Evolutionary conservation across 2,113 vertebrate species (phyloP), one percentile per base, ranked within the genome.

Genomic region (Elachura formosa): DNA sequence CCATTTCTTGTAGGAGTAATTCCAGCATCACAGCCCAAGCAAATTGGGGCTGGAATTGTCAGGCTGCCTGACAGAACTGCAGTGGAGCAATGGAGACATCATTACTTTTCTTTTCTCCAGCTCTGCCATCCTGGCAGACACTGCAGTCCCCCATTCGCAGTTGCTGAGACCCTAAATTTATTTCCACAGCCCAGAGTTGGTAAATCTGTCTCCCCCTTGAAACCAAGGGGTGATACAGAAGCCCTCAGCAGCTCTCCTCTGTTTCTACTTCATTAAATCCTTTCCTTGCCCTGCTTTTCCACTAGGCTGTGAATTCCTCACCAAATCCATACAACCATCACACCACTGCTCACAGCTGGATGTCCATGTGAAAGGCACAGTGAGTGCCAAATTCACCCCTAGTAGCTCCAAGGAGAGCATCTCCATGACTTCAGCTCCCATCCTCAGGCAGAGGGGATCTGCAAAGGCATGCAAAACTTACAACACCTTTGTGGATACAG

Each of bases 1-100:
- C 14, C 33, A 38, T 18, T 75, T 41, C 81, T 71, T 2, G 0
- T 6, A 26, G 14, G 12, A 46, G 0, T 0, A 2, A 29, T 16
- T 29, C 87, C 84, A n/a, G 22, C 3, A 1, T 12, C 3, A 1
- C 48, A 43, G 64, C 40, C 82, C 68, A 12, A 43, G 26, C 0
- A 0, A 52, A 63, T 2, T 25, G 11, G 28, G 33, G 59, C 43
- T 67, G 55, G 33, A 77, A 88, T 46, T 40, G 49, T 40, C 7
- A 1, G 38, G 40, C 40, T 58, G n/a, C 1, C 1, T 69, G 55
- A 29, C 14, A 48, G n/a, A 58, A 40, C 29, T 12, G 6, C 31
- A 52, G 0, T 3, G 17, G 36, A 56, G 55, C 10, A 45, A 22
- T 6, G 23, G 75, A 83, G 45, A 48, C 43, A 34, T 11, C 46